Evolutionary conservation across 2,797 vertebrate genomes (phyloP).

Genomic region (Manis pentadactyla): DNA sequence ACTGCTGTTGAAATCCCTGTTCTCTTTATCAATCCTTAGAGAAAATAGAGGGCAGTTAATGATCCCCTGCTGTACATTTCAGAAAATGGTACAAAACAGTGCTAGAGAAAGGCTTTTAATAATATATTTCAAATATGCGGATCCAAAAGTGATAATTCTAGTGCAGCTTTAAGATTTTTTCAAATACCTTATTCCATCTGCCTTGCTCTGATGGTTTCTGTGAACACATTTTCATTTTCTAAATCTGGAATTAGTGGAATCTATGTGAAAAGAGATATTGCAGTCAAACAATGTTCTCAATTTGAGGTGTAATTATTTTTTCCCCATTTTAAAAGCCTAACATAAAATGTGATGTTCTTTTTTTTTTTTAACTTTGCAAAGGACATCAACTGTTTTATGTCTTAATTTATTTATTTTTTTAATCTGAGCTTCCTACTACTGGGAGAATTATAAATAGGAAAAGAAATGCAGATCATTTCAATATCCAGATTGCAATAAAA

Average conservation of each 20-base stretch:
- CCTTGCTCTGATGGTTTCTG: constrained; percentile 71
- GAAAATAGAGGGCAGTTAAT: constrained; percentile 18
- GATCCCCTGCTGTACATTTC: neutral
- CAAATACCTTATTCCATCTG: constrained; percentile 70
- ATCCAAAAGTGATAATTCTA: constrained; percentile 68
- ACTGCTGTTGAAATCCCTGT: neutral
- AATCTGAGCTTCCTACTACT: constrained; percentile 23
- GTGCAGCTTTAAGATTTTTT: constrained; percentile 61
- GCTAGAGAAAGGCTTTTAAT: constrained; percentile 62
- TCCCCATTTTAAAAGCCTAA: constrained; percentile 58
- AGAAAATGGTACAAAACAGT: constrained; percentile 2
- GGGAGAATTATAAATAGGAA: constrained; percentile 51
- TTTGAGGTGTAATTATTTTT: constrained; percentile 69
- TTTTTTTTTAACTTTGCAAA: constrained; percentile 59
- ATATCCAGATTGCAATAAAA: constrained; percentile 57
- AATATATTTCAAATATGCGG: constrained; percentile 60
- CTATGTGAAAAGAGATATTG: constrained; percentile 75
- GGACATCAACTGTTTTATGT: constrained; percentile 58
- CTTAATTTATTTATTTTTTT: neutral
- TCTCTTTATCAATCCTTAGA: neutral
- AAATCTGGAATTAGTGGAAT: constrained; percentile 72
- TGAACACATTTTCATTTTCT: constrained; percentile 77
- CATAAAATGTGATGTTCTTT: constrained; percentile 63
- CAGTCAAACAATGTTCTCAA: constrained; percentile 64
- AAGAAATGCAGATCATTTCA: constrained; percentile 46